Conservation (phyloP, 2,888 invertebrate species). For the Drepanosiphum platanoidis region DNA sequence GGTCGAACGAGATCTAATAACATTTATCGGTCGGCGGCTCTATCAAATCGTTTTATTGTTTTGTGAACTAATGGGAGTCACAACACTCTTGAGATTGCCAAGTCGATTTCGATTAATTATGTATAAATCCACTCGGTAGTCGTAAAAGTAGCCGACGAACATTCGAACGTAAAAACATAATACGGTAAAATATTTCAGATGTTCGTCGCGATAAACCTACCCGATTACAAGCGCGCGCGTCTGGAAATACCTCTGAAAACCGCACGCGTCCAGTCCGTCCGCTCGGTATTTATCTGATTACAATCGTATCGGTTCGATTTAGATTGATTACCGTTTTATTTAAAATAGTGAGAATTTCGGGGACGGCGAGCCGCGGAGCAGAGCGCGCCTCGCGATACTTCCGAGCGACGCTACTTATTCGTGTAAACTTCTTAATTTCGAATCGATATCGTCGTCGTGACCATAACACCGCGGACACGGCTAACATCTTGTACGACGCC, state of each 20-base stretch:
- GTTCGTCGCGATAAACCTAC: neutral
- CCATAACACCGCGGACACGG: neutral
- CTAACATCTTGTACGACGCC: neutral
- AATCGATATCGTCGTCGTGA: conserved; percentile 1
- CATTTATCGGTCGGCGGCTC: neutral
- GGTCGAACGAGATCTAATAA: neutral
- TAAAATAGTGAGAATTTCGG: neutral
- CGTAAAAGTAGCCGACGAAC: too few species aligned
- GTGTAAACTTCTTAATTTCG: conserved; percentile 42
- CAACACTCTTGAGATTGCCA: neutral
- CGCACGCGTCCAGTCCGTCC: neutral
- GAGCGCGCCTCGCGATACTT: too few species aligned
- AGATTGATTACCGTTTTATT: conserved; percentile 17
- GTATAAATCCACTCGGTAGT: neutral
- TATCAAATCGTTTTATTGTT: neutral
- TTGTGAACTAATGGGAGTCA: neutral
- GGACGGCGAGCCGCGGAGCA: too few species aligned
- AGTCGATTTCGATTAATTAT: neutral
- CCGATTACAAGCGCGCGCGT: neutral
- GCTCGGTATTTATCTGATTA: neutral
- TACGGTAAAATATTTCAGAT: neutral
- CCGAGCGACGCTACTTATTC: conserved; percentile 22
- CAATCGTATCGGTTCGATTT: neutral
- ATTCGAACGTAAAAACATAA: too few species aligned
- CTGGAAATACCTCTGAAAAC: neutral